These are phyloP conservation scores for Eubasilissa regina DNA, from an alignment of 1,140 invertebrate species.

Conservation along the genomic window DNA sequence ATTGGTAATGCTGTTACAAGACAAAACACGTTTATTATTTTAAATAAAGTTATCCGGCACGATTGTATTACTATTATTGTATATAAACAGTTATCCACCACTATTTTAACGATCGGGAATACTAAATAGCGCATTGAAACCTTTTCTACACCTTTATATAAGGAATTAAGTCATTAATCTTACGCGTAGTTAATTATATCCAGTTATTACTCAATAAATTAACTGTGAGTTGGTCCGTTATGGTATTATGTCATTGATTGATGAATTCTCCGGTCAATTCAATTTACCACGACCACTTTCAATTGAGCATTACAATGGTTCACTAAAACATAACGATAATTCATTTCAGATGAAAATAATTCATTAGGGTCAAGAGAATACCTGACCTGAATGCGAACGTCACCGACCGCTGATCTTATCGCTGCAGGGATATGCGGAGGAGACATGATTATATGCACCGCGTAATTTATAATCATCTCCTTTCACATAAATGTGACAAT, in stretches of 20 bases:
- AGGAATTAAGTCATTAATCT: neutral
- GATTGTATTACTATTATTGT: no score
- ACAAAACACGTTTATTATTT: no score
- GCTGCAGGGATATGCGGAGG: neutral
- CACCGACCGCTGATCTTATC: neutral
- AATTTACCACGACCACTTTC: slow-evolving; percentile 25
- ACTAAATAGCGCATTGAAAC: no score
- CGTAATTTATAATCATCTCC: slow-evolving; percentile 1
- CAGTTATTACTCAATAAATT: slow-evolving; percentile 21
- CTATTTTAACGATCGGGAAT: no score
- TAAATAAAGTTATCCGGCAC: no score
- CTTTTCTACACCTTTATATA: no score
- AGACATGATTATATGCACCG: neutral
- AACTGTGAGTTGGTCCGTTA: slow-evolving; percentile 21
- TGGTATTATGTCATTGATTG: neutral
- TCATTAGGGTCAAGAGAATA: no score
- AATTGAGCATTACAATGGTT: neutral
- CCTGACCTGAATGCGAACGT: slow-evolving; percentile 4
- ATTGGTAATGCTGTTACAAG: no score
- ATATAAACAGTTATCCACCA: no score
- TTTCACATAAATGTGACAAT: slow-evolving; percentile 6
- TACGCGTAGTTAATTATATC: slow-evolving; percentile 13
- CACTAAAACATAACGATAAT: neutral
- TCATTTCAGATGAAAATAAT: neutral
- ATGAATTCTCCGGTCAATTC: slow-evolving; percentile 11